Evolutionary conservation across 2,888 invertebrate species (phyloP).

Genomic region (Drosophila paramelanica): DNA sequence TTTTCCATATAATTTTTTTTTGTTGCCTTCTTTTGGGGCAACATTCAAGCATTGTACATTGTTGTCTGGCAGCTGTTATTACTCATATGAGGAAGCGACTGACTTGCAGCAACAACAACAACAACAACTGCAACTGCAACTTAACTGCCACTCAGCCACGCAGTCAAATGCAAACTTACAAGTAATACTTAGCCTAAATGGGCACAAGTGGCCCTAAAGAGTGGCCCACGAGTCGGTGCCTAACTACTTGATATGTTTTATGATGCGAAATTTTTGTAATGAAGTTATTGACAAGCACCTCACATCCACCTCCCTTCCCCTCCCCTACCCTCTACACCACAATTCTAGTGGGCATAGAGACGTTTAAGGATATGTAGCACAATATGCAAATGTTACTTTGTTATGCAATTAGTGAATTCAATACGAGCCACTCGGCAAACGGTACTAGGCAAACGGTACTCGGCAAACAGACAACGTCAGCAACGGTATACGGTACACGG

Average conservation of each 20-base stretch:
- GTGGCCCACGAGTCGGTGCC: conserved; percentile 26
- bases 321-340: too few relatives aligned
- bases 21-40: conserved; percentile 37
- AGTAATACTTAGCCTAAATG: conserved; percentile 79
- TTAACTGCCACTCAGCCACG: conserved; percentile 68
- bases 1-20: background rate
- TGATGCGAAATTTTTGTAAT: conserved; percentile 75
- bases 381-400: conserved; percentile 82
- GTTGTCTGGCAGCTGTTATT: conserved; percentile 66
- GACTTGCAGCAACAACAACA: conserved; percentile 1
- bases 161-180: conserved; percentile 79
- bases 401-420: conserved; percentile 83
- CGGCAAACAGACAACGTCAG: conserved; percentile 64
- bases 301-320: background rate
- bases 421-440: conserved; percentile 70
- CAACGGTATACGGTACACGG: conserved; percentile 20
- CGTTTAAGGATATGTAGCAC: conserved; percentile 73
- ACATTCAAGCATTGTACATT: conserved; percentile 55
- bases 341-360: conserved; percentile 30
- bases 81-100: conserved; percentile 17
- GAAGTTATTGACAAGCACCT: conserved; percentile 69
- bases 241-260: conserved; percentile 55
- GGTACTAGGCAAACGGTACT: conserved; percentile 66
- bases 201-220: conserved; percentile 62
- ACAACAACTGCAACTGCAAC: conserved; percentile 23